Conservation (phyloP, 2,888 invertebrate genomes). For the Ommatoiulus sabulosus region DNA sequence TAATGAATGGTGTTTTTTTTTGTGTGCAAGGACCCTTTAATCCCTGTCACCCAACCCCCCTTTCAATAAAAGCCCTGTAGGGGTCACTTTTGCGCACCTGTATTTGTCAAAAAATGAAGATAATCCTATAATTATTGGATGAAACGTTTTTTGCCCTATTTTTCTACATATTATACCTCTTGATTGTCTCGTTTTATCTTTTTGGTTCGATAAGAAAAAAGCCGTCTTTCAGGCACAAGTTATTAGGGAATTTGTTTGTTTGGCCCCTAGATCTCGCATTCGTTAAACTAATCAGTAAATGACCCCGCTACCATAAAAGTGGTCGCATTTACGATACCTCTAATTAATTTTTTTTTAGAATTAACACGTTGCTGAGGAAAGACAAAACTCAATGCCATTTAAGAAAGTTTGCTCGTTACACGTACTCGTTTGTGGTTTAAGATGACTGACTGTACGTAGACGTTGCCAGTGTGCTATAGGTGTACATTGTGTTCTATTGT, state of each 20-base stretch:
- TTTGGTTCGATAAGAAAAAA: slow-evolving; percentile 41
- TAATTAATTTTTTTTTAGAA: slow-evolving; percentile 13
- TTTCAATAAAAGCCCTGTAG: slow-evolving; percentile 38
- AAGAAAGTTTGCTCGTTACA: not conserved
- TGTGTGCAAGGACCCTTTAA: slow-evolving; percentile 30
- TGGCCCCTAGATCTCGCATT: slow-evolving; percentile 42
- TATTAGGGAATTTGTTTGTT: slow-evolving; percentile 47
- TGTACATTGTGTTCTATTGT: not conserved
- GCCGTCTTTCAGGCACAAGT: slow-evolving; percentile 39
- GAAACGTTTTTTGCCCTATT: slow-evolving; percentile 15
- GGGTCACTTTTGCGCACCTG: slow-evolving; percentile 48
- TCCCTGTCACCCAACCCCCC: slow-evolving; percentile 6
- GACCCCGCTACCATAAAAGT: slow-evolving; percentile 42
- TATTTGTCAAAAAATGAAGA: slow-evolving; percentile 48
- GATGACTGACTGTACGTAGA: not conserved
- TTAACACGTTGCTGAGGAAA: slow-evolving; percentile 30
- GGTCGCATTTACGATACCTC: slow-evolving; percentile 41
- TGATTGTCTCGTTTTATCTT: slow-evolving; percentile 47
- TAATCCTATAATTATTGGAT: slow-evolving; percentile 48
- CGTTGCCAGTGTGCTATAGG: not conserved
- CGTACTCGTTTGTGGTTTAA: not conserved
- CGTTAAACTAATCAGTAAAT: slow-evolving; percentile 48
- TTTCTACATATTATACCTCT: slow-evolving; percentile 38
- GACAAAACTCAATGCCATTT: not conserved
- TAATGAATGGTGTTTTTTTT: slow-evolving; percentile 40